Base-by-base conservation (phyloP, 2,113 vertebrate species). In the Strix aluco region DNA sequence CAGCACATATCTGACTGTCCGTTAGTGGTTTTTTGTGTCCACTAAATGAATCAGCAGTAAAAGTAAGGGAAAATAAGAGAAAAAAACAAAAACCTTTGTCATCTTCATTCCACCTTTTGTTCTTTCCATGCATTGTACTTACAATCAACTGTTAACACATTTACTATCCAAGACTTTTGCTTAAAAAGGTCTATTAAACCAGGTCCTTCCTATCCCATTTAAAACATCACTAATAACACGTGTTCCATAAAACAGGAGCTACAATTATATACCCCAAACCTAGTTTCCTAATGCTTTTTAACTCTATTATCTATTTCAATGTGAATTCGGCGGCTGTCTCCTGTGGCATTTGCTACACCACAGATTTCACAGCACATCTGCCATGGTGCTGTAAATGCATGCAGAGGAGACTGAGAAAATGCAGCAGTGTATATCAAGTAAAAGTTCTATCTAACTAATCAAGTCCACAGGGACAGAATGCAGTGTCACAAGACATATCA, bases 301-400 rank as follows among this genome's bases (percentile, higher is more conserved):
- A 49, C 57, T 93, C 66, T 90, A 77, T 96, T 95, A 95, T 66
- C 86, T 69, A 14, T 67, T 94, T 97, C 91, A 96, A 94, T 97
- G 94, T 96, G 95, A 87, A 97, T 98, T 98, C 86, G 3, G 72
- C 7, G 17, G 72, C 94, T 93, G 97, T 97, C 90, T 96, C 95
- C 91, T 70, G 72, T 59, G 94, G 97, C 96, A 96, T 96, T 97
- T 97, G 96, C 97, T 92, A 47, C 95, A 95, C 90, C 91, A 83
- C 93, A 96, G 96, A 97, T 96, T 97, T 97, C 92, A 96, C 97
- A 95, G 88, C 97, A 97, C 97, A 98, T 97, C 97, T 98, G 97
- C 92, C 21, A 6, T 20, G 30, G 59, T 92, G 95, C 96, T 97
- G 95, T 57, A 96, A 97, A 95, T 70, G 93, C 93, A 95, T 81